phyloP scores from a whole-genome alignment of 1,140 invertebrate genomes.

The Megalonaias nervosa region DNA sequence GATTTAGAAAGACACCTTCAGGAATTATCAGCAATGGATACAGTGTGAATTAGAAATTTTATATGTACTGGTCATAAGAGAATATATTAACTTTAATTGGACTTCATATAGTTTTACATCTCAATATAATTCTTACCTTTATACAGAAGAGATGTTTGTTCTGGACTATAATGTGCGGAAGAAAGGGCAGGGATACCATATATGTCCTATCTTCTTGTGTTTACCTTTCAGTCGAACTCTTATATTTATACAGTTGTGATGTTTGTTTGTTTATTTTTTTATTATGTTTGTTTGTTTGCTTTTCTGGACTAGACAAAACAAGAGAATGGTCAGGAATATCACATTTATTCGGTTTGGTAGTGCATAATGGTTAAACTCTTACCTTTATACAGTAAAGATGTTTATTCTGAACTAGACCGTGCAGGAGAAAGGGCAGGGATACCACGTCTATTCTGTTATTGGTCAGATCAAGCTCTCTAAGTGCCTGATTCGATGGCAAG shows the following conservation, averaged over 20 bases:
- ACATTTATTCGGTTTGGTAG: not conserved
- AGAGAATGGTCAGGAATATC: not conserved
- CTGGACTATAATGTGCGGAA: too few species aligned
- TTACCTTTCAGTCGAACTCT: not conserved
- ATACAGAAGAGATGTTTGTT: too few species aligned
- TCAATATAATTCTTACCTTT: too few species aligned
- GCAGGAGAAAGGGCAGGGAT: constrained; percentile 48
- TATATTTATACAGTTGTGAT: constrained; percentile 46
- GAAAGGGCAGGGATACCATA: too few species aligned
- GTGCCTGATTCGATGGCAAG: constrained; percentile 49
- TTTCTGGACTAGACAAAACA: not conserved
- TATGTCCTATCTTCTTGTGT: too few species aligned
- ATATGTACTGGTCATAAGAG: too few species aligned
- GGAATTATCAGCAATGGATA: too few species aligned
- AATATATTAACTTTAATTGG: too few species aligned
- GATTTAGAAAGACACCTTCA: too few species aligned
- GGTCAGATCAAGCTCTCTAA: constrained; percentile 53
- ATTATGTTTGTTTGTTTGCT: not conserved
- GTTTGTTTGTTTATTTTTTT: constrained; percentile 38
- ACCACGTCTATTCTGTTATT: constrained; percentile 60
- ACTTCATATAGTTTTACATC: too few species aligned
- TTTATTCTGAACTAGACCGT: constrained; percentile 52
- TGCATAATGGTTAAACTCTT: not conserved
- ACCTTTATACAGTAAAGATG: constrained; percentile 47
- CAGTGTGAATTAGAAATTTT: too few species aligned